phyloP scores from a whole-genome alignment of 2,888 invertebrate species.

The Willowsia nigromaculata region DNA sequence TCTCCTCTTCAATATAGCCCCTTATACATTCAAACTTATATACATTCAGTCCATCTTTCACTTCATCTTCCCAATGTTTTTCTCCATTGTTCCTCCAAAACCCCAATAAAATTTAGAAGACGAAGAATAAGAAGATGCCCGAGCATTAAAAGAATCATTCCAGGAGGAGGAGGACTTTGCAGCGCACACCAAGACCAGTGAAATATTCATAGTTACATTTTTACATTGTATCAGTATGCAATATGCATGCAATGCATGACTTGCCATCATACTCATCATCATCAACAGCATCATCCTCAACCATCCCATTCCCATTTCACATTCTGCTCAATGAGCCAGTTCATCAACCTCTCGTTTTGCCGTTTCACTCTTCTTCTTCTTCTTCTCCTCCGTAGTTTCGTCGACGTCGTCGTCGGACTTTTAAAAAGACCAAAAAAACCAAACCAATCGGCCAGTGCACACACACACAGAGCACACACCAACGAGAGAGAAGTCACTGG shows the following conservation, averaged over 20 bases:
- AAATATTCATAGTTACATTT: neutral
- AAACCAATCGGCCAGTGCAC: constrained; percentile 15
- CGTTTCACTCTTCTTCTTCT: neutral
- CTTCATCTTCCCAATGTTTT: neutral
- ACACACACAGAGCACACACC: neutral
- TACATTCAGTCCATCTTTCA: neutral
- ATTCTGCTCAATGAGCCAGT: constrained; percentile 43
- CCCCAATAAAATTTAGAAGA: neutral
- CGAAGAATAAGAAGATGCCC: neutral
- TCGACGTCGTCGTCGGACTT: neutral
- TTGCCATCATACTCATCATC: neutral
- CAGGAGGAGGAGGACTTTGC: constrained; percentile 4
- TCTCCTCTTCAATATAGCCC: neutral
- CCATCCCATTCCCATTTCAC: constrained; percentile 5
- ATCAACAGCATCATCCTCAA: neutral
- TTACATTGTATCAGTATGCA: constrained; percentile 24
- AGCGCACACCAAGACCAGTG: too few relatives aligned
- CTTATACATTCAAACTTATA: too few relatives aligned
- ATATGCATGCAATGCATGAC: neutral
- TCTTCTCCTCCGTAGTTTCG: neutral
- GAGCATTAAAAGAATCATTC: neutral
- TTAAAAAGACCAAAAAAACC: neutral
- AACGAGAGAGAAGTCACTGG: neutral
- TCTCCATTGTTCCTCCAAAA: neutral
- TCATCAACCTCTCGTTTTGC: constrained; percentile 42